phyloP scores from a whole-genome alignment of 2,113 vertebrate species.

The Halichoerus grypus region DNA sequence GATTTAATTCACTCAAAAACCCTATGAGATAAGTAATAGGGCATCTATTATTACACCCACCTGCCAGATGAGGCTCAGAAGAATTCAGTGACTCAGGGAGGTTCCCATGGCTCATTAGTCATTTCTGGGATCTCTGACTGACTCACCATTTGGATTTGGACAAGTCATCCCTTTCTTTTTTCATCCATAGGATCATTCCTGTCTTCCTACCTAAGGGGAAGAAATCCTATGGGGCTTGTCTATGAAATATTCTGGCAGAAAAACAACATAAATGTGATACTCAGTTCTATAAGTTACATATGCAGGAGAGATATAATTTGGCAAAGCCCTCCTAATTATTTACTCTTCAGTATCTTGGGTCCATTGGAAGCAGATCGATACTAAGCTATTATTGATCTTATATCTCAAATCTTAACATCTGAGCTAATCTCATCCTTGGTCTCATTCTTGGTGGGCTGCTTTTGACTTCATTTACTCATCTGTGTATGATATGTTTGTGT shows the following conservation, averaged over 20 bases:
- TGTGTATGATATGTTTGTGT: neutral
- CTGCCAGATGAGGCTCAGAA: neutral
- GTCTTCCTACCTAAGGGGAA: neutral
- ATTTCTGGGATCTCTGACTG: neutral
- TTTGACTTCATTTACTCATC: neutral
- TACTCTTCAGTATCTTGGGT: neutral
- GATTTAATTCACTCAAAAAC: neutral
- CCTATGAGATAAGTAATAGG: neutral
- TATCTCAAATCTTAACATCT: conserved; percentile 11
- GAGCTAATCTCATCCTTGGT: neutral
- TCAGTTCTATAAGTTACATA: neutral
- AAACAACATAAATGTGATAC: neutral
- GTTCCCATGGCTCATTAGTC: neutral
- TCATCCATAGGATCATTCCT: neutral
- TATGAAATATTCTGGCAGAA: neutral
- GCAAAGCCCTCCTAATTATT: neutral
- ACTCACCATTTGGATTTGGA: neutral
- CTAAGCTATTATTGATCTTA: neutral
- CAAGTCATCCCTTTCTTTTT: neutral
- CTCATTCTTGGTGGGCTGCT: neutral
- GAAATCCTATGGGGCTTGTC: neutral
- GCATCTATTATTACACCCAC: neutral
- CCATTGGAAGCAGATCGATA: neutral
- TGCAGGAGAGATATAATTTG: neutral
- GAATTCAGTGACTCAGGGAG: neutral